These are phyloP conservation scores for Sinocyclocheilus anophthalmus DNA, from an alignment of 2,113 vertebrate genomes.

Conservation along the genomic window DNA sequence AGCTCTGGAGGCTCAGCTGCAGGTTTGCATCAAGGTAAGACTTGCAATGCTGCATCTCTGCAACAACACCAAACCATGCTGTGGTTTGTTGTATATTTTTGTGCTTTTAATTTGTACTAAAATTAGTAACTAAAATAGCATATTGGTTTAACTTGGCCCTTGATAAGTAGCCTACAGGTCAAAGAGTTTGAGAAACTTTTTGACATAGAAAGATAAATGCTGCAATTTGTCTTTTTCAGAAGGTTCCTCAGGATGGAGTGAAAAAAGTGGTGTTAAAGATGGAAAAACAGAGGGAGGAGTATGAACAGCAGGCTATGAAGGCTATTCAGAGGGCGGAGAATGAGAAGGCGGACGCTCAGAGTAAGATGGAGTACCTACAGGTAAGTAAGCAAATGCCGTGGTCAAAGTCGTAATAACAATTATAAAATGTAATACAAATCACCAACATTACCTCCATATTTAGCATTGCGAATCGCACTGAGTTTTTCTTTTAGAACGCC, in stretches of 20 bases:
- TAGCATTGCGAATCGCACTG: neutral
- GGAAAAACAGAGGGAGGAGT: conserved; percentile 88
- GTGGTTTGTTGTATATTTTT: neutral
- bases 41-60: neutral
- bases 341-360: conserved; percentile 81
- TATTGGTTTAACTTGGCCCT: neutral
- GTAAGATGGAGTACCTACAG: conserved; percentile 80
- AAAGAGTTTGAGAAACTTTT: neutral
- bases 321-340: conserved; percentile 84
- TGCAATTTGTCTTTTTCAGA: conserved; percentile 50
- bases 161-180: neutral
- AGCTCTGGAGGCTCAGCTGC: conserved; percentile 87
- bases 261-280: conserved; percentile 86
- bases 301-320: conserved; percentile 84
- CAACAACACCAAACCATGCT: neutral
- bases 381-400: conserved; percentile 64
- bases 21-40: conserved; percentile 87
- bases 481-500: neutral
- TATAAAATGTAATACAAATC: neutral
- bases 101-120: neutral
- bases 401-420: neutral
- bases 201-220: neutral
- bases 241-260: conserved; percentile 76
- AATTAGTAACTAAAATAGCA: neutral
- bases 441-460: neutral